Percentiles rank a stretch among this genome's conserved stretches.
Conservation (phyloP, 2,888 invertebrate species). For the Tupiocoris notatus region DNA sequence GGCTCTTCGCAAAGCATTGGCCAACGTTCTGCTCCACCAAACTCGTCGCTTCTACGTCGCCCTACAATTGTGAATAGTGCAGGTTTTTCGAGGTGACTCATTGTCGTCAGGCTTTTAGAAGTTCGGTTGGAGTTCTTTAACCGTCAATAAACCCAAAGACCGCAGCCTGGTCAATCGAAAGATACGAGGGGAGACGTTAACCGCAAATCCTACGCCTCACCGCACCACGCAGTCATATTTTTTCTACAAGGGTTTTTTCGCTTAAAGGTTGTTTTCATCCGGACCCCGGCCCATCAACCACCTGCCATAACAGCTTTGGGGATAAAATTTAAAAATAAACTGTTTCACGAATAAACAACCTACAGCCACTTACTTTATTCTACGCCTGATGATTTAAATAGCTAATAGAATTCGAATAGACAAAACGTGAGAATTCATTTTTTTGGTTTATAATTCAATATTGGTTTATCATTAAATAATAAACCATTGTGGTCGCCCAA, state of each 20-base stretch:
- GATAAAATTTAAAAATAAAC: no score
- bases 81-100: background rate
- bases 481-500: no score
- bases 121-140: background rate
- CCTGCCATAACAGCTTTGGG: no score
- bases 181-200: background rate
- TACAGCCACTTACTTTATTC: background rate
- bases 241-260: no score
- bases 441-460: no score
- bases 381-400: background rate
- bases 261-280: no score
- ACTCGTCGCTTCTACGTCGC: background rate
- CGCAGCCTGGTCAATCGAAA: background rate
- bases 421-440: no score
- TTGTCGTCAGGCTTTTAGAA: background rate
- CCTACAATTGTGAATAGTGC: background rate
- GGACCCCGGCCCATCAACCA: background rate
- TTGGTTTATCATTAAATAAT: no score
- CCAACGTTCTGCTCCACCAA: background rate
- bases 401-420: background rate
- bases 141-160: background rate
- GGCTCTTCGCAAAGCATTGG: background rate
- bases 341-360: background rate
- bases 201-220: background rate
- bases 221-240: background rate